phyloP scores from a whole-genome alignment of 2,797 vertebrate genomes.

The Myotis findleyi region DNA sequence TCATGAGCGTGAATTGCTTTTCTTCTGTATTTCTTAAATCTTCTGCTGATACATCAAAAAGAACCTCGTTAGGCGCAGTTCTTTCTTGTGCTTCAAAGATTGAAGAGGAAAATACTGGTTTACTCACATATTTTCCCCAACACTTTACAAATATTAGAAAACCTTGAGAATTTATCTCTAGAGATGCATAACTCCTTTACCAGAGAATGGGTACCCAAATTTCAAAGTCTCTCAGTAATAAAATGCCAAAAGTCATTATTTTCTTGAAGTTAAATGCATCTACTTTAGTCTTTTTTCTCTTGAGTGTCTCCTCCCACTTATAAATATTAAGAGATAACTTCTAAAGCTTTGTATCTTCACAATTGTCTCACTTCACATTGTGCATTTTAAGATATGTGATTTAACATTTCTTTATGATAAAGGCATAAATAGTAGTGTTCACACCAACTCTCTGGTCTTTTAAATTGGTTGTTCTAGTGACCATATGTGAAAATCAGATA shows the following conservation, averaged over 20 bases:
- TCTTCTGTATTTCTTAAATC: constrained; percentile 68
- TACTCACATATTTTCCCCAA: constrained; percentile 37
- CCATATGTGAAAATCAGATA: constrained; percentile 68
- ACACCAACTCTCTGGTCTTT: constrained; percentile 26
- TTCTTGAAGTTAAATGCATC: constrained; percentile 81
- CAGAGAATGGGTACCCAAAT: constrained; percentile 51
- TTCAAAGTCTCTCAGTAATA: constrained; percentile 70
- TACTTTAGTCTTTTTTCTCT: constrained; percentile 73
- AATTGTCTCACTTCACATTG: constrained; percentile 57
- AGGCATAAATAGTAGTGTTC: constrained; percentile 26
- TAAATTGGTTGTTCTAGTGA: constrained; percentile 39
- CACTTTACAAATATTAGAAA: constrained; percentile 39
- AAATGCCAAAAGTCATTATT: constrained; percentile 74
- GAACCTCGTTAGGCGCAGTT: constrained; percentile 1
- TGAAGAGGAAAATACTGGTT: constrained; percentile 62
- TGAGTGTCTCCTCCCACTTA: constrained; percentile 72
- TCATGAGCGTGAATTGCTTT: constrained; percentile 38
- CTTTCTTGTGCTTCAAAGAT: constrained; percentile 33
- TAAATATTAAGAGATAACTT: constrained; percentile 66
- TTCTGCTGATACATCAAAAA: constrained; percentile 54
- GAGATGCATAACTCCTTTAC: constrained; percentile 56
- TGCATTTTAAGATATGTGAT: constrained; percentile 52
- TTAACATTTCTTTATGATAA: constrained; percentile 68
- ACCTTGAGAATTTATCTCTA: constrained; percentile 46
- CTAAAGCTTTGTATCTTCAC: constrained; percentile 67